Conservation (phyloP, 2,113 vertebrate genomes). For the Falcunculus frontatus region DNA sequence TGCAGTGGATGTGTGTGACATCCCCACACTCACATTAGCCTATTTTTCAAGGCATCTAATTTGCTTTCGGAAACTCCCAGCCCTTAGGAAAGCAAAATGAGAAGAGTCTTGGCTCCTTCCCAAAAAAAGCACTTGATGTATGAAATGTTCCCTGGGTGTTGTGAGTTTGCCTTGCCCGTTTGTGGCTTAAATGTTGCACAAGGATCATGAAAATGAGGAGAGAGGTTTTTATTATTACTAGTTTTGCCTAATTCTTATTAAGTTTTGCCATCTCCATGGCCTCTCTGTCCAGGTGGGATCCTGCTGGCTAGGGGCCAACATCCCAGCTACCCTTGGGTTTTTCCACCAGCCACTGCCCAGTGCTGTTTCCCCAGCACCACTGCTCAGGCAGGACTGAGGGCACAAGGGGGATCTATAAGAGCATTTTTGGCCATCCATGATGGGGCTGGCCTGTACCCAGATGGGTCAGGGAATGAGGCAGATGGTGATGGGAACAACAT, state of each 20-base stretch:
- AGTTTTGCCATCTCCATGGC: not conserved
- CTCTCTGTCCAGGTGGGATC: not conserved
- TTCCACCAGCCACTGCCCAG: not conserved
- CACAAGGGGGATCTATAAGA: fast-evolving
- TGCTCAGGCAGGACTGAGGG: not conserved
- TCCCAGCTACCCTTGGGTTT: not conserved
- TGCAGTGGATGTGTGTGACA: not conserved
- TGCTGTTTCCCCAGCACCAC: not conserved
- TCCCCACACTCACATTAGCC: not conserved
- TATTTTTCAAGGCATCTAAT: not conserved
- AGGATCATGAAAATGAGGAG: not conserved
- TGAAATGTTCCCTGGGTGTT: not conserved
- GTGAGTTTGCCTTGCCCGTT: not conserved
- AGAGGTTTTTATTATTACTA: not conserved
- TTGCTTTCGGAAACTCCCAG: not conserved
- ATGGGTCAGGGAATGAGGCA: not conserved
- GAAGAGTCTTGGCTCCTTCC: not conserved
- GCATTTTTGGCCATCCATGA: not conserved
- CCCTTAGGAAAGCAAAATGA: not conserved
- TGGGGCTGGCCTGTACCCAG: not conserved
- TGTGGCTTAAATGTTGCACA: not conserved
- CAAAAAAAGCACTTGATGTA: not conserved
- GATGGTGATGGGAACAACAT: not conserved
- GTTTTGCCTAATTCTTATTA: not conserved
- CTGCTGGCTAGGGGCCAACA: not conserved